These are phyloP conservation scores for Pterocles gutturalis DNA, from an alignment of 2,113 vertebrate genomes.

Conservation along the genomic window DNA sequence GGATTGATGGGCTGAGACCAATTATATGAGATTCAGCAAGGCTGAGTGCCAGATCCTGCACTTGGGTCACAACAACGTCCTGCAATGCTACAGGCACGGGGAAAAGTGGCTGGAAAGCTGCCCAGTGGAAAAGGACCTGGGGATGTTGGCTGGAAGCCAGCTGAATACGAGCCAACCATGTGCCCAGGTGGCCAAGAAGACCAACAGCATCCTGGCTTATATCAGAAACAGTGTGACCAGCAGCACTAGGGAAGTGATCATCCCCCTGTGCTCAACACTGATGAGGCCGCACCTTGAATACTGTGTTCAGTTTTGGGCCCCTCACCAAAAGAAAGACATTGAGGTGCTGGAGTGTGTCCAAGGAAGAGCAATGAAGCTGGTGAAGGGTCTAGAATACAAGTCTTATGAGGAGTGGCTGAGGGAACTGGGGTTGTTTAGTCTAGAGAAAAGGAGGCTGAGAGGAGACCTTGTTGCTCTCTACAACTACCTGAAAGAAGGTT, in stretches of 20 bases:
- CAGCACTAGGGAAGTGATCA: fast-evolving
- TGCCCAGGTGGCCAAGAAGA: background rate
- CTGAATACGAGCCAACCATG: background rate
- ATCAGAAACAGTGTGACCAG: background rate
- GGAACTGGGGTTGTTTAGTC: too few species aligned
- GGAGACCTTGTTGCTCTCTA: too few species aligned
- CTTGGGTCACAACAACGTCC: background rate
- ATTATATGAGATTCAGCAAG: background rate
- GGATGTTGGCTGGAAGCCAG: fast-evolving
- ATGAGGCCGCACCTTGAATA: fast-evolving
- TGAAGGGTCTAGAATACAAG: too few species aligned
- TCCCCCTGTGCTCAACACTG: fast-evolving
- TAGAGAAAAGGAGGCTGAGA: too few species aligned
- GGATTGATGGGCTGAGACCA: fast-evolving
- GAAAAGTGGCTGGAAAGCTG: background rate
- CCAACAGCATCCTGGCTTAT: fast-evolving
- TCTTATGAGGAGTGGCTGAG: too few species aligned
- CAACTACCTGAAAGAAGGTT: background rate
- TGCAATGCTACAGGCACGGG: fast-evolving
- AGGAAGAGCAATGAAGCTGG: too few species aligned
- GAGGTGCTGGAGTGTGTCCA: background rate
- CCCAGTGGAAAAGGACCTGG: fast-evolving
- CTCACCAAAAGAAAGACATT: background rate
- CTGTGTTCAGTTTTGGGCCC: background rate
- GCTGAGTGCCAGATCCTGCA: fast-evolving